These are phyloP conservation scores for Darevskia mixta DNA, from an alignment of 2,797 vertebrate species.

Conservation along the genomic window DNA sequence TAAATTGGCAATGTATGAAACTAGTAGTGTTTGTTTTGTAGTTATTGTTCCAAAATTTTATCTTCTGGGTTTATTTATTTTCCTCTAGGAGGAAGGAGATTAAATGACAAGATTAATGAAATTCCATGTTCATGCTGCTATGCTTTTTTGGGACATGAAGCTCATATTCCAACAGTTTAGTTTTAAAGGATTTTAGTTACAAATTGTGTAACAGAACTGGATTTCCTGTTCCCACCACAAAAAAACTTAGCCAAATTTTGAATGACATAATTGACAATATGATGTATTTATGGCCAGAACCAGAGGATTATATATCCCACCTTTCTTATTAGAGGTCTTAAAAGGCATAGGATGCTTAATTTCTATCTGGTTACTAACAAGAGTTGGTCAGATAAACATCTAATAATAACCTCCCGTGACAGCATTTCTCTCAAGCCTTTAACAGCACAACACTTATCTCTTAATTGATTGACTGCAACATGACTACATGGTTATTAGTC, in stretches of 20 bases:
- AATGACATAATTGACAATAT: background rate
- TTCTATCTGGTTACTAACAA: slow-evolving; percentile 2
- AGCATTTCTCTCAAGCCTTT: background rate
- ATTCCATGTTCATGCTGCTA: background rate
- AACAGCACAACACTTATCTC: background rate
- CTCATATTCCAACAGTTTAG: background rate
- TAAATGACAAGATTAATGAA: background rate
- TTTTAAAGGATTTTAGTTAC: background rate
- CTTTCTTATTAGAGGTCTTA: background rate
- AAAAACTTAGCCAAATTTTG: background rate
- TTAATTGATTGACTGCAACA: background rate
- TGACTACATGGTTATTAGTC: slow-evolving; percentile 8
- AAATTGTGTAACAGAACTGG: too few species aligned
- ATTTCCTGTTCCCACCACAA: background rate
- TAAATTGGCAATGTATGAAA: background rate
- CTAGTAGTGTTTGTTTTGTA: background rate
- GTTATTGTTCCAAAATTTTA: background rate
- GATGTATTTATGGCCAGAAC: background rate
- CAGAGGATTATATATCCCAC: background rate
- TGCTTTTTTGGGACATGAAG: background rate
- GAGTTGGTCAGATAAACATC: background rate
- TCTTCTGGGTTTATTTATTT: background rate
- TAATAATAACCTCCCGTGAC: background rate
- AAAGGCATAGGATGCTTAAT: background rate
- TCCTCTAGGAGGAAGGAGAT: background rate